Percentiles rank a stretch among this genome's conserved stretches.
Conservation (phyloP, 2,797 vertebrate genomes). For the Phoebastria nigripes region DNA sequence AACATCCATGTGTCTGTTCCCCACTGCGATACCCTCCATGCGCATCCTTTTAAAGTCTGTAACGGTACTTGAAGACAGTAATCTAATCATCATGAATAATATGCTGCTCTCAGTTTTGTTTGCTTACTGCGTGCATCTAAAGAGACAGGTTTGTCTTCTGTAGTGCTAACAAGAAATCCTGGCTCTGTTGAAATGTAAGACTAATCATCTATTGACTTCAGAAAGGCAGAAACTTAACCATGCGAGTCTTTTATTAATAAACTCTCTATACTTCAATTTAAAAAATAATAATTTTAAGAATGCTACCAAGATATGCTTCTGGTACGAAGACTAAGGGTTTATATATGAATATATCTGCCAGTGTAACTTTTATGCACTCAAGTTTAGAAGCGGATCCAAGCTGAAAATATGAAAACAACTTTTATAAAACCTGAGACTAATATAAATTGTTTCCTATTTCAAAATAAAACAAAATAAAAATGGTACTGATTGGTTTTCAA, state of each 20-base stretch:
- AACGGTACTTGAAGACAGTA: not conserved
- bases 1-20: not conserved
- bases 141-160: not conserved
- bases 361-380: not conserved
- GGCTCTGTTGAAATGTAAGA: not conserved
- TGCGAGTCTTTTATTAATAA: not conserved
- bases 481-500: not conserved
- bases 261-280: not conserved
- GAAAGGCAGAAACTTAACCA: not conserved
- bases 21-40: accelerated
- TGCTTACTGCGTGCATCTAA: not conserved
- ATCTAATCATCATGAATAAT: not conserved
- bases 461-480: not conserved
- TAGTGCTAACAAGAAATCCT: not conserved
- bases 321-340: not conserved
- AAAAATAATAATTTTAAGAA: not conserved
- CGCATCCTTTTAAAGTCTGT: not conserved
- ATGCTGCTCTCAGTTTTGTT: not conserved
- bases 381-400: not conserved
- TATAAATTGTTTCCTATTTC: not conserved
- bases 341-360: not conserved
- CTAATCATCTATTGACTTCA: not conserved
- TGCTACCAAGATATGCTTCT: not conserved
- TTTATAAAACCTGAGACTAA: not conserved
- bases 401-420: not conserved